phyloP scores from a whole-genome alignment of 2,113 vertebrate species.

The Buteo buteo region DNA sequence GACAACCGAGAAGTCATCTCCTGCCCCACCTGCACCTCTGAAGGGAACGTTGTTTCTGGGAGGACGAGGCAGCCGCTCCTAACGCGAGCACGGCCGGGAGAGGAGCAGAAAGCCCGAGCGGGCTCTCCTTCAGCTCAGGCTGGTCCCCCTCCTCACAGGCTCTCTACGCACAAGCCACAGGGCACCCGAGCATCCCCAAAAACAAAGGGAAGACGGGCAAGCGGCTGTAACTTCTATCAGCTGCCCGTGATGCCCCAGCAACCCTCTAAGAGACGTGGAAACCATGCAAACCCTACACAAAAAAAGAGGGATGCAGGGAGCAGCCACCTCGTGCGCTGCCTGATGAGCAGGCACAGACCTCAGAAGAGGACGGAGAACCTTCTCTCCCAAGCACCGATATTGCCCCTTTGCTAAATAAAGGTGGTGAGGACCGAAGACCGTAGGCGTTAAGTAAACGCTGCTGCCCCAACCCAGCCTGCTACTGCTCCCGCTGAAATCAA shows the following conservation, averaged over 20 bases:
- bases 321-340: neutral
- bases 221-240: rapidly evolving
- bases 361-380: neutral
- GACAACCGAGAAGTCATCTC: neutral
- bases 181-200: neutral
- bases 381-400: neutral
- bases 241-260: neutral
- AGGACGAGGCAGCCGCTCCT: neutral
- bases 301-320: neutral
- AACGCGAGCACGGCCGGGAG: neutral
- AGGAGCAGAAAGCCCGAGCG: neutral
- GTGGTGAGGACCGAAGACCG: rapidly evolving
- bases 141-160: neutral
- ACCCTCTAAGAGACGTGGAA: neutral
- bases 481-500: neutral
- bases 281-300: rapidly evolving
- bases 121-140: neutral
- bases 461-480: neutral
- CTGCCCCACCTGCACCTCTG: neutral
- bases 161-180: neutral
- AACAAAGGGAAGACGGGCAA: too few species aligned
- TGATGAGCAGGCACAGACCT: neutral
- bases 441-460: rapidly evolving
- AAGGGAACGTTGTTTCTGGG: neutral
- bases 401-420: neutral